Base-by-base conservation (phyloP, 2,888 invertebrate species). In the Latrodectus hesperus region DNA sequence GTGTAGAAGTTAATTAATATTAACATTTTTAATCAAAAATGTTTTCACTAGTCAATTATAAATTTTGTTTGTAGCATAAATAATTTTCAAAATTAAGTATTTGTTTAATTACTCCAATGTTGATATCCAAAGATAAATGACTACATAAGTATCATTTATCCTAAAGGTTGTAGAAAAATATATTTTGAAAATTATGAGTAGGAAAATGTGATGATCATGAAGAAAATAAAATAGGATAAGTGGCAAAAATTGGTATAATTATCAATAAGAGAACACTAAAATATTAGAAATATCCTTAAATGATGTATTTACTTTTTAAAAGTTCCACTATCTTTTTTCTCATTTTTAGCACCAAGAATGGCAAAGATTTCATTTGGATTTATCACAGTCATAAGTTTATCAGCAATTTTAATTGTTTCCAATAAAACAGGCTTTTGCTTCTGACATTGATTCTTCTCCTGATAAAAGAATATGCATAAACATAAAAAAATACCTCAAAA, bases 291-390 rank as follows among this genome's bases (percentile, higher is more conserved):
- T 60, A 16, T 60, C 10, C 6, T 60, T 55, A 55, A 55, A 60
- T 60, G n/a, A 11, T 11, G n/a, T 22, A 81, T 67, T 60, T 84
- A 89, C 89, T 76, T 84, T 80, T 89, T 89, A 80, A 64, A 52
- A 53, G 49, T 71, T 8, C 55, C 17, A 8, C 14, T 14, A 6
- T 90, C 89, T 65, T 90, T 90, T 65, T 89, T 94, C 92, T 98
- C 98, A 86, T 94, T 94, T 93, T 98, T 98, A 91, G 96, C 94
- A 8, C 98, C 98, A 89, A 96, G 94, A 92, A 95, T 96, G 0
- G 96, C 95, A 52, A 98, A 93, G 89, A 99, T 92, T 90, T 95
- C 95, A 26, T 96, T 95, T 90, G 95, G 95, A 91, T 98, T 96
- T 38, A 97, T 95, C 89, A 94, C 94, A 11, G 93, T 93, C 77